phyloP scores from a whole-genome alignment of 2,888 invertebrate species.

The Sericinus montela region DNA sequence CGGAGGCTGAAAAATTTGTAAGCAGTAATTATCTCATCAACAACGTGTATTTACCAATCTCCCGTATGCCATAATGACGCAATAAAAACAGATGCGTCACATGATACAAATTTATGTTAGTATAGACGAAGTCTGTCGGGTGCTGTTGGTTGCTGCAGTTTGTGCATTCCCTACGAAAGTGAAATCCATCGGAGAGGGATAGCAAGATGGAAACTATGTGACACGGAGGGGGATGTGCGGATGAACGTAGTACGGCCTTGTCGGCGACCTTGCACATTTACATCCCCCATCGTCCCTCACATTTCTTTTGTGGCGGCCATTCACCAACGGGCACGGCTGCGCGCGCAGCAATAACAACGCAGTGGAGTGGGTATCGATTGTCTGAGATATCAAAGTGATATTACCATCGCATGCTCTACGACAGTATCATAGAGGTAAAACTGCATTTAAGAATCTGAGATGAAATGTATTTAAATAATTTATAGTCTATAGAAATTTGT shows the following conservation, averaged over 20 bases:
- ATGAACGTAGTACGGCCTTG: conserved; percentile 66
- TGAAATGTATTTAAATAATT: too few species aligned
- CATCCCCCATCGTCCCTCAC: conserved; percentile 50
- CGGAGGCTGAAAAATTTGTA: neutral
- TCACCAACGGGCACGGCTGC: conserved; percentile 65
- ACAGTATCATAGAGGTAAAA: conserved; percentile 26
- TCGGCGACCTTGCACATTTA: conserved; percentile 57
- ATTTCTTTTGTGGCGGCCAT: conserved; percentile 61
- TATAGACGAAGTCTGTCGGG: conserved; percentile 42
- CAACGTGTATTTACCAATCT: neutral
- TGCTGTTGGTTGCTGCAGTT: conserved; percentile 53
- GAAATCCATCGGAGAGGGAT: conserved; percentile 48
- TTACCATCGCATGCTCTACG: conserved; percentile 37
- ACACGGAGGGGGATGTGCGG: conserved; percentile 48
- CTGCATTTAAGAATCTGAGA: conserved; percentile 28
- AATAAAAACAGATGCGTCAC: conserved; percentile 12
- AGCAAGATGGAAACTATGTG: conserved; percentile 19
- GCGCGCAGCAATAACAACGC: conserved; percentile 58
- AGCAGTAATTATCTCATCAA: neutral
- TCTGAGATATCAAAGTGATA: conserved; percentile 43
- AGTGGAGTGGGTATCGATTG: conserved; percentile 59
- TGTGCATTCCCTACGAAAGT: conserved; percentile 55
- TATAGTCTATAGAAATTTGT: too few species aligned
- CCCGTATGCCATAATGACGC: conserved; percentile 22
- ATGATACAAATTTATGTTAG: conserved; percentile 21